Base-by-base conservation (phyloP, 2,113 vertebrate species). In the Microtus ochrogaster region DNA sequence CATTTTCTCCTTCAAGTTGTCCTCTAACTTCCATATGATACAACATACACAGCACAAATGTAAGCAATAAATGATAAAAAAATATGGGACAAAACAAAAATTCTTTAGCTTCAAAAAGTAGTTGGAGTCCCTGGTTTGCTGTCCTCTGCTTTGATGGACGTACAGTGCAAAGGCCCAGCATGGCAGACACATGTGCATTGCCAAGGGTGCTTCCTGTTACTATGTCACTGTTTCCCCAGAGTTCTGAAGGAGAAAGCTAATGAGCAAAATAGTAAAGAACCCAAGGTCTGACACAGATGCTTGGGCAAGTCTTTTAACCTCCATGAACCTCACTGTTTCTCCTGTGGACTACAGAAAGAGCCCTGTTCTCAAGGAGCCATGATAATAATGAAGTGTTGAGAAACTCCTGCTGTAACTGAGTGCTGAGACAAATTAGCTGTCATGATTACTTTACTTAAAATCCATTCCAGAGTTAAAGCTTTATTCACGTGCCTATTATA, bases 361-460 rank as follows among this genome's bases (percentile, higher is more conserved):
- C 24, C 9, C 82, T 17, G 5, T 65, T 44, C n/a, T 30, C 39
- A 65, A 74, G 24, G 58, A 63, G 26, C 30, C 3, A 0, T 65
- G 44, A 33, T 84, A 84, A 63, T 84, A 84, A 84, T 84, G 82
- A 84, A 65, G 82, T 84, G 82, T 44, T 84, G 58, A 84, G 82
- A 84, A 84, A 84, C 39, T 30, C 82, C 58, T 33, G 58, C 41
- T 65, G 63, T 9, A 44, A 65, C 58, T 84, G 82, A 65, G 58
- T 84, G 82, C 39, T 30, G 82, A 65, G 61, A 84, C 61, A 84
- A 65, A 84, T 65, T 30, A 65, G 58, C 58, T 44, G 82, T 44
- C 58, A 84, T 65, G 58, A 44, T 84, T 65, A 65, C 30, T 84
- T 39, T 44, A 84, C 58, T 84, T 84, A 44, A 84, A 84, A 65